Conservation (phyloP, 1,140 invertebrate genomes). For the Daktulosphaira vitifoliae region DNA sequence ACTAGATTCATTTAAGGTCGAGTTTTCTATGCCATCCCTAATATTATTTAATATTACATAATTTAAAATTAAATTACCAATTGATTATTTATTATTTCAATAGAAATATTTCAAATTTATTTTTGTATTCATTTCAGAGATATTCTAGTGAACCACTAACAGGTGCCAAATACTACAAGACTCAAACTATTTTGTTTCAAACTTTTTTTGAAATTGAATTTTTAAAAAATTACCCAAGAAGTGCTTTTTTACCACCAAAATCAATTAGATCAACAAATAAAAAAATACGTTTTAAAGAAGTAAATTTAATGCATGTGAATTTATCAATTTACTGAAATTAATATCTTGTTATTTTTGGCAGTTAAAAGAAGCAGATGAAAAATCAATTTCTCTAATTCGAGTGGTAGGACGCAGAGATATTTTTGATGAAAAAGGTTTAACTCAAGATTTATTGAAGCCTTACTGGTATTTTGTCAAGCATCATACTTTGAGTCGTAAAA, state of each 20-base stretch:
- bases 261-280: background rate
- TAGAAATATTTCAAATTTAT: too few relatives aligned
- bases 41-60: too few relatives aligned
- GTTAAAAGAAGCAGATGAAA: slow-evolving; percentile 13
- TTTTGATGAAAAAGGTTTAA: background rate
- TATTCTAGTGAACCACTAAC: slow-evolving; percentile 12
- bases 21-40: too few relatives aligned
- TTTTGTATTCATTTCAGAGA: background rate
- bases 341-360: background rate
- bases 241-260: slow-evolving; percentile 20
- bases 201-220: slow-evolving; percentile 3
- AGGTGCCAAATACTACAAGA: slow-evolving; percentile 16
- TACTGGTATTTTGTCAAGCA: slow-evolving; percentile 27
- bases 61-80: too few relatives aligned
- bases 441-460: slow-evolving; percentile 23
- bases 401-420: background rate
- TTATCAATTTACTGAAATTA: too few relatives aligned
- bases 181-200: slow-evolving; percentile 22
- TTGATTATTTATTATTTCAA: too few relatives aligned
- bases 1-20: too few relatives aligned
- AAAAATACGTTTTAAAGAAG: background rate
- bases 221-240: slow-evolving; percentile 19
- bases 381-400: slow-evolving; percentile 10
- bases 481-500: slow-evolving; percentile 26
- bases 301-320: background rate